phyloP scores from a whole-genome alignment of 2,888 invertebrate species.

The Mesoligia furuncula region DNA sequence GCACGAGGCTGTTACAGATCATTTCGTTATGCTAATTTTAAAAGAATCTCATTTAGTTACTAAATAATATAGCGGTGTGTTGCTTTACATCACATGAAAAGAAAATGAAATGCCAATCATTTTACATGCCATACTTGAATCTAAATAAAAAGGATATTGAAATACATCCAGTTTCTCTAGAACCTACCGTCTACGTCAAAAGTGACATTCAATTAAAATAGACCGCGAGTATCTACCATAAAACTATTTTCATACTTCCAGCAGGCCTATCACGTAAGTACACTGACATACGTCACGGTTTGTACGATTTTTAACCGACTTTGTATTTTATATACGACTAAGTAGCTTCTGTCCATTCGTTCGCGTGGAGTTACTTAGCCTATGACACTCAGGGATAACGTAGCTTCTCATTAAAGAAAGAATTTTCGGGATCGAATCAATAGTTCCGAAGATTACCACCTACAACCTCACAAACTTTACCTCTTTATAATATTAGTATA shows the following conservation, averaged over 20 bases:
- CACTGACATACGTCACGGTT: constrained; percentile 8
- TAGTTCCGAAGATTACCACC: too few relatives aligned
- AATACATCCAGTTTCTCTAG: constrained; percentile 21
- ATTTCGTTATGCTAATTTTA: background rate
- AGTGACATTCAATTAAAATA: constrained; percentile 54
- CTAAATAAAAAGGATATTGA: constrained; percentile 23
- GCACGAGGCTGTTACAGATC: background rate
- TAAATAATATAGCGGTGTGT: background rate
- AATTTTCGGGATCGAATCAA: too few relatives aligned
- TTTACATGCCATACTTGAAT: constrained; percentile 13
- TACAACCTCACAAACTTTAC: too few relatives aligned
- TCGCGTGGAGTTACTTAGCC: too few relatives aligned
- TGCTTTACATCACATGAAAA: background rate
- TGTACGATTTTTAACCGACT: background rate
- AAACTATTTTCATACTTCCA: constrained; percentile 38
- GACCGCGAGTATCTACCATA: constrained; percentile 21
- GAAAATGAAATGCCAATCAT: constrained; percentile 10
- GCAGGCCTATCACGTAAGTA: background rate
- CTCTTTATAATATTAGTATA: background rate
- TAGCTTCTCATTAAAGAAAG: too few relatives aligned
- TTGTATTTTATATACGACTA: background rate
- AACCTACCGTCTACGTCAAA: constrained; percentile 32
- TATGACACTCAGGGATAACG: too few relatives aligned
- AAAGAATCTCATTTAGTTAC: background rate
- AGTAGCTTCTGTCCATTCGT: too few relatives aligned